phyloP scores from a whole-genome alignment of 2,888 invertebrate genomes.

The Sminthurinus aureus region DNA sequence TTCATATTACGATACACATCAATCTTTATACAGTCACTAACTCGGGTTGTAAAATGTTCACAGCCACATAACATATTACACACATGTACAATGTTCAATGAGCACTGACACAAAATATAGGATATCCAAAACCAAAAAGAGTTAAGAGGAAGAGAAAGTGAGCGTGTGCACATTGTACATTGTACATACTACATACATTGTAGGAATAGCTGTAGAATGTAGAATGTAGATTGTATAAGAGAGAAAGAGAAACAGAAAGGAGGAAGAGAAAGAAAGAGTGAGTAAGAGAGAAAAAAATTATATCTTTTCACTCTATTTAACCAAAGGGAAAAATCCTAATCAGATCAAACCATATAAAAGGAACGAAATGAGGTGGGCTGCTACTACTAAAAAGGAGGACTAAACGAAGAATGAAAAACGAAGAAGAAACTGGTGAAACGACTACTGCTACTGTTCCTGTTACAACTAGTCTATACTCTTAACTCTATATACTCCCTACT shows the following conservation, averaged over 20 bases:
- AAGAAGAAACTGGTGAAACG: too few species aligned
- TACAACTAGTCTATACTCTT: too few species aligned
- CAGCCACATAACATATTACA: background rate
- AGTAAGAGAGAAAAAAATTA: slow-evolving; percentile 29
- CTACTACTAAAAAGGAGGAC: slow-evolving; percentile 17
- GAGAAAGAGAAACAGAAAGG: too few species aligned
- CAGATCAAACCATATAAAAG: slow-evolving; percentile 35
- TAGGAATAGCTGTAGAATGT: background rate
- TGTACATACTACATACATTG: background rate
- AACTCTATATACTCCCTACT: too few species aligned
- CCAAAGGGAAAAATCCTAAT: slow-evolving; percentile 34
- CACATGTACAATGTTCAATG: background rate
- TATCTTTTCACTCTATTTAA: slow-evolving; percentile 38
- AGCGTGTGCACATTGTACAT: background rate
- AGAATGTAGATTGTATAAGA: background rate
- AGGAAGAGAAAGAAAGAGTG: slow-evolving; percentile 17
- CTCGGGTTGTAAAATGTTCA: background rate
- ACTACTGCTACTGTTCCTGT: background rate
- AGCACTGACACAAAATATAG: background rate
- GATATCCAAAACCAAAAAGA: too few species aligned
- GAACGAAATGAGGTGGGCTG: slow-evolving; percentile 39
- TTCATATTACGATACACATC: background rate
- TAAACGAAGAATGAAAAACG: slow-evolving; percentile 21
- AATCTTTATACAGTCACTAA: background rate
- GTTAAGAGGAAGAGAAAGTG: too few species aligned